A percentile compares a stretch with the other conserved stretches of the same genome.
phyloP scores from a whole-genome alignment of 2,888 invertebrate species.

The Calliphora vomitoria region DNA sequence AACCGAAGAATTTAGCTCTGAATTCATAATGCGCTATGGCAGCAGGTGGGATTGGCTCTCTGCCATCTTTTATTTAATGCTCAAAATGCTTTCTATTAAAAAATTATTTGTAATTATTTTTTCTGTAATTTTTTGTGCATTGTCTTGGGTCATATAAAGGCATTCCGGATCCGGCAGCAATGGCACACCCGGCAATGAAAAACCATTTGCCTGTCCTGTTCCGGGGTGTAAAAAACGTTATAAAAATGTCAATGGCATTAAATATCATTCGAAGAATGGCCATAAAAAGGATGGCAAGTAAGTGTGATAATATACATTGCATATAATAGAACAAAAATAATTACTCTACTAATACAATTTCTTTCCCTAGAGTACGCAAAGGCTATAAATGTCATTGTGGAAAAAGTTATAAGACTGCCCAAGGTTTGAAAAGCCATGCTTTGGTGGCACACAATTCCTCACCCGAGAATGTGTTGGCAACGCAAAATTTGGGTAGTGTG shows the following conservation, averaged over 20 bases:
- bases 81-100: slow-evolving; percentile 77
- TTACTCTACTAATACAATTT: slow-evolving; percentile 30
- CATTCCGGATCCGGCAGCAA: slow-evolving; percentile 85
- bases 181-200: slow-evolving; percentile 86
- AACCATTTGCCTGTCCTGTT: slow-evolving; percentile 93
- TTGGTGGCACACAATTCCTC: slow-evolving; percentile 83
- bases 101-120: slow-evolving; percentile 76
- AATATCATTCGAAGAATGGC: slow-evolving; percentile 94
- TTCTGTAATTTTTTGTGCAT: slow-evolving; percentile 73
- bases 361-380: slow-evolving; percentile 88
- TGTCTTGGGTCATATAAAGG: slow-evolving; percentile 79
- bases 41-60: slow-evolving; percentile 85
- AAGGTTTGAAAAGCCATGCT: slow-evolving; percentile 91
- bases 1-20: slow-evolving; percentile 92
- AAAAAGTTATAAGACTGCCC: slow-evolving; percentile 93
- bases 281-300: slow-evolving; percentile 94
- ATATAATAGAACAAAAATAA: background rate
- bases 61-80: slow-evolving; percentile 70
- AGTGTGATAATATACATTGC: slow-evolving; percentile 82
- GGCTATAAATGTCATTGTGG: slow-evolving; percentile 93
- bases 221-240: slow-evolving; percentile 95
- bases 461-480: slow-evolving; percentile 81
- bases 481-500: slow-evolving; percentile 79
- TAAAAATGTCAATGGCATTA: slow-evolving; percentile 95
- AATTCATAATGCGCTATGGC: slow-evolving; percentile 91